Evolutionary conservation across 2,888 invertebrate genomes (phyloP).

Genomic region (Amblyteles armatorius): DNA sequence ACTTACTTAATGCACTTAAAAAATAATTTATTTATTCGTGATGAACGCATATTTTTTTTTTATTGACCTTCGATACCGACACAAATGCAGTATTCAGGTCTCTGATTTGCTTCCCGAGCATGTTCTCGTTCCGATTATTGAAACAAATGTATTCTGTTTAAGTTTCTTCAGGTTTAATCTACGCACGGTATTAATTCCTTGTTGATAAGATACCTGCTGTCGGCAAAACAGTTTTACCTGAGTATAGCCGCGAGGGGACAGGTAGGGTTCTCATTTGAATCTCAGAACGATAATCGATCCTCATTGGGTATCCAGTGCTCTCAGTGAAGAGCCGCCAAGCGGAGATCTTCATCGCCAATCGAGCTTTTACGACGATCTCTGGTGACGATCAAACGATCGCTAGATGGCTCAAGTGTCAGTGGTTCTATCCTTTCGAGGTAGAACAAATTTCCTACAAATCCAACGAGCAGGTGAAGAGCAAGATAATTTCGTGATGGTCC

Average conservation of each 20-base stretch:
- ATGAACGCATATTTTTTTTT: neutral
- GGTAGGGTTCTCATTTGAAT: neutral
- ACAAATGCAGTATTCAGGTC: neutral
- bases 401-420: neutral
- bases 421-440: neutral
- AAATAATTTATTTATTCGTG: neutral
- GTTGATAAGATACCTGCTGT: neutral
- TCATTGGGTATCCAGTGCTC: neutral
- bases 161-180: neutral
- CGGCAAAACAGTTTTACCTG: neutral
- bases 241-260: neutral
- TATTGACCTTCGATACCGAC: neutral
- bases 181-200: neutral
- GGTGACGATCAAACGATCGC: neutral
- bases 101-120: neutral
- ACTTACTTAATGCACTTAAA: no score
- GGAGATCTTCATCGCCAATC: neutral
- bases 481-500: neutral
- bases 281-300: neutral
- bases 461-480: conserved; percentile 1
- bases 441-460: neutral
- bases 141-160: neutral
- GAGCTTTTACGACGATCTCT: neutral
- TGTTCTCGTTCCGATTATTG: neutral
- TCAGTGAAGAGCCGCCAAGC: neutral